phyloP scores from a whole-genome alignment of 1,140 invertebrate genomes.

The Argopecten irradians region DNA sequence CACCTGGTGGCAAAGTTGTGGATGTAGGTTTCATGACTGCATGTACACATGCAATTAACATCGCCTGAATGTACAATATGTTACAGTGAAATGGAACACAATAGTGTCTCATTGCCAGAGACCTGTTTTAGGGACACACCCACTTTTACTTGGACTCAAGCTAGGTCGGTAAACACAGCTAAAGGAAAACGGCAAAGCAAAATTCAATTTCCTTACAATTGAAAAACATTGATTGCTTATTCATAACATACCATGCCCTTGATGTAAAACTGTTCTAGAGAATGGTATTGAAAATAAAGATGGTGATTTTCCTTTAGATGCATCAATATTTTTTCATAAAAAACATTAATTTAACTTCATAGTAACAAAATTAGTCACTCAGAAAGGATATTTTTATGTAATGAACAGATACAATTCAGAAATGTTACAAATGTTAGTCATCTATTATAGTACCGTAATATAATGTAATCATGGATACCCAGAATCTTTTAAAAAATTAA shows the following conservation, averaged over 20 bases:
- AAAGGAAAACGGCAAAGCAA: not conserved
- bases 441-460: no score
- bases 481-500: no score
- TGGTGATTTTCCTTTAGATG: not conserved
- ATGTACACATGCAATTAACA: not conserved
- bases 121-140: not conserved
- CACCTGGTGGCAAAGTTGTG: not conserved
- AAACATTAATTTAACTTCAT: no score
- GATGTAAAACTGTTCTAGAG: not conserved
- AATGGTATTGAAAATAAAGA: not conserved
- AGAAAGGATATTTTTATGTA: no score
- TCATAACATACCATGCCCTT: not conserved
- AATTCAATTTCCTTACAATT: conserved; percentile 3
- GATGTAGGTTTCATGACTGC: not conserved
- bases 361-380: no score
- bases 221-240: not conserved
- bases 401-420: no score
- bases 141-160: not conserved
- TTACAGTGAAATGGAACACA: not conserved
- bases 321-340: not conserved
- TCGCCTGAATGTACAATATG: not conserved
- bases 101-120: not conserved
- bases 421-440: no score
- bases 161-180: not conserved
- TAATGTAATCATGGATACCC: no score